Evolutionary conservation across 1,140 invertebrate genomes (phyloP), one percentile per base, ranked within the genome.

Genomic region (Drosophila suzukii): DNA sequence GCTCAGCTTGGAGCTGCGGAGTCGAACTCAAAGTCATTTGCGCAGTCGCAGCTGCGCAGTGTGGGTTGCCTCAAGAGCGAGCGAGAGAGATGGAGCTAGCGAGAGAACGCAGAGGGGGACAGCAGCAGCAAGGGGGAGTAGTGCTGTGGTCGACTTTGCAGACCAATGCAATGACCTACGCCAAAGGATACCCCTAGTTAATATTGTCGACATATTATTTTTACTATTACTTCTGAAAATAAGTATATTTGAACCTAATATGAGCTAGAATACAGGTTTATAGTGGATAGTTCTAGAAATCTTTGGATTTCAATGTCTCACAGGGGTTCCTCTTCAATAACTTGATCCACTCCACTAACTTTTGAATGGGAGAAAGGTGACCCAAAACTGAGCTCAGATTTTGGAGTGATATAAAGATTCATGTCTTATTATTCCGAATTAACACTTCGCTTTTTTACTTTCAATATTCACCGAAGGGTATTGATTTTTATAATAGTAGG

Each of bases 11-110:
- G 59, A 53, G 39, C 53, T 20, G 38, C 30, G 73, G 54, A 54
- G 55, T 74, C 62, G 39, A 44, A 59, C 54, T 59, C 66, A 78
- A 80, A 72, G 63, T 81, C 77, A 78, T 75, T 83, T 75, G 81
- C 74, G 79, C 79, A 81, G 78, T 60, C 58, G 58, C 38, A 46
- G 60, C 41, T 20, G 51, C 49, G n/a, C 54, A 86, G 78, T 88
- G 82, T 86, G 82, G 82, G 82, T 82, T 78, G 83, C 43, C 62
- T 70, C 72, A 75, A 54, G 41, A 47, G 41, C 58, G 51, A 39
- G 20, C 34, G 50, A 49, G 57, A 36, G 59, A 34, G 32, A 34
- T 20, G 17, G 43, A 11, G 10, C 27, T 12, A 8, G 17, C 15
- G 6, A 30, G 43, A 61, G 36, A 32, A 41, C 34, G 8, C 30